These are phyloP conservation scores for Trochalopteron elliotii DNA, from an alignment of 2,113 vertebrate genomes.

Conservation along the genomic window DNA sequence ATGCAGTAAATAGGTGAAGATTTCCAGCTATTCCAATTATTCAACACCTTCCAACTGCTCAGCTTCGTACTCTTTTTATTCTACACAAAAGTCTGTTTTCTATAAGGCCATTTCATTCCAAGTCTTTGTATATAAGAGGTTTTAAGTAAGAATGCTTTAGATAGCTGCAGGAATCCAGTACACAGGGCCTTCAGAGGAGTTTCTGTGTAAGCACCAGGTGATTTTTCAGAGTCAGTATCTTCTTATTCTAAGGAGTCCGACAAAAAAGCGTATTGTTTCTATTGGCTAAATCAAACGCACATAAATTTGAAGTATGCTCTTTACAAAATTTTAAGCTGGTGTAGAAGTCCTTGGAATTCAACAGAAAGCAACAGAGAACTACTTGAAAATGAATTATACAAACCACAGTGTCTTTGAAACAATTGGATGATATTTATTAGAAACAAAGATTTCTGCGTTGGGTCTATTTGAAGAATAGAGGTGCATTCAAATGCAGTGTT, in stretches of 20 bases:
- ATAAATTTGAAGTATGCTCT: background rate
- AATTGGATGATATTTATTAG: background rate
- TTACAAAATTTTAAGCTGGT: background rate
- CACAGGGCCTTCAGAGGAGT: background rate
- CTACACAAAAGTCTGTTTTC: background rate
- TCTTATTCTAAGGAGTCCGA: background rate
- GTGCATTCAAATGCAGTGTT: background rate
- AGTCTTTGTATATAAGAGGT: background rate
- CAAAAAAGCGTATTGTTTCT: background rate
- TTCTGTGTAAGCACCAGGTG: background rate
- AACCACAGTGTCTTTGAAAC: background rate
- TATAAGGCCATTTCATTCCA: background rate
- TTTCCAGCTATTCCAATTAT: background rate
- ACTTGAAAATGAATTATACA: background rate
- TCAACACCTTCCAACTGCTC: background rate
- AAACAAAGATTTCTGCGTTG: background rate
- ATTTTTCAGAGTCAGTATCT: background rate
- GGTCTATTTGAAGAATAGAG: background rate
- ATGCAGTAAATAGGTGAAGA: background rate
- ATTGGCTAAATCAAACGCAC: background rate
- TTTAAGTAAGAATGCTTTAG: background rate
- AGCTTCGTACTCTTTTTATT: background rate
- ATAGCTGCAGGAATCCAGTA: background rate
- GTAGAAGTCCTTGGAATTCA: background rate
- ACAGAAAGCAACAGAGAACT: background rate